Conservation (phyloP, 2,888 invertebrate species). For the Anthophora plumipes region DNA sequence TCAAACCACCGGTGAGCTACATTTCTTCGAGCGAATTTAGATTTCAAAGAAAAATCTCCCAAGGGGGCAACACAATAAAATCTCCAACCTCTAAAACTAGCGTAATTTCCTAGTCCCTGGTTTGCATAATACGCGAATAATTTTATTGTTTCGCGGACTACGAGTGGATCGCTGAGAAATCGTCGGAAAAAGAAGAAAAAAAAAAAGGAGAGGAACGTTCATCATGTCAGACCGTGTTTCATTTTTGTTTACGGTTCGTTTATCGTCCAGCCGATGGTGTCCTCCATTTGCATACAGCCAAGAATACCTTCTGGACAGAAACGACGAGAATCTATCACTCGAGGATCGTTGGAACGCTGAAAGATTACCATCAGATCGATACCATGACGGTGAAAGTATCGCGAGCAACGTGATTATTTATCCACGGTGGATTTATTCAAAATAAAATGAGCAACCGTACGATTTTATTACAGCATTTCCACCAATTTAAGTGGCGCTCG, state of each 20-base stretch:
- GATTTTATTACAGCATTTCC: background rate
- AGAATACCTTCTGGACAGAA: background rate
- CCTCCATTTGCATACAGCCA: constrained; percentile 3
- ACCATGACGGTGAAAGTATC: no score
- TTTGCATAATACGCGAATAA: constrained; percentile 49
- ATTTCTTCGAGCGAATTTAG: constrained; percentile 9
- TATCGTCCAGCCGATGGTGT: background rate
- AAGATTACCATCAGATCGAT: background rate
- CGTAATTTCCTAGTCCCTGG: constrained; percentile 6
- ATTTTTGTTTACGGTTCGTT: constrained; percentile 37
- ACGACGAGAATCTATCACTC: background rate
- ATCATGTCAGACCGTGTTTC: constrained; percentile 9
- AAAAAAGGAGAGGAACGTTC: background rate
- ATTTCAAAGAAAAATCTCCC: background rate
- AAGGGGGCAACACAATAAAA: constrained; percentile 12
- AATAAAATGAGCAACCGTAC: no score
- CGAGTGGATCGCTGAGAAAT: background rate
- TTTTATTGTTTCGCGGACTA: constrained; percentile 43
- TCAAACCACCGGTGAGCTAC: background rate
- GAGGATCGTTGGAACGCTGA: constrained; percentile 7
- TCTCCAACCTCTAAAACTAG: constrained; percentile 15
- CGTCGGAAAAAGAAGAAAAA: background rate
- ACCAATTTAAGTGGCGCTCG: no score
- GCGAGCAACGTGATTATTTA: no score
- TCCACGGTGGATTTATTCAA: no score